Evolutionary conservation across 2,888 invertebrate species (phyloP).

Genomic region (Embidobia sp.): DNA sequence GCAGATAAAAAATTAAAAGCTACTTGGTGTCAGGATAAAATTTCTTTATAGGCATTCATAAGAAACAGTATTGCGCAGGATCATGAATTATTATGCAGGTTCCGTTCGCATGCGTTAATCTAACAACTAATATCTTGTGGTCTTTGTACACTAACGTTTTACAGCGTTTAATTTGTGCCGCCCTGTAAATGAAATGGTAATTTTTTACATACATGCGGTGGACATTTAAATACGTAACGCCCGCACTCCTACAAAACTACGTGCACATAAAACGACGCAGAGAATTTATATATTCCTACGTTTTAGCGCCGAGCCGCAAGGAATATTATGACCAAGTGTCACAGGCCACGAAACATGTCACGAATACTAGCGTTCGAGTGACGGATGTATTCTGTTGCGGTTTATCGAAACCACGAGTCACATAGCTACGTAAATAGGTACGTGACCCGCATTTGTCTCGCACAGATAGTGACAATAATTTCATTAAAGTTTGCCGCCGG

Average conservation of each 20-base stretch:
- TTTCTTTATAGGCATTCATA: too few relatives aligned
- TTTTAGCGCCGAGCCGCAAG: conserved; percentile 47
- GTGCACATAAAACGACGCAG: conserved; percentile 25
- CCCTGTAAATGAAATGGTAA: conserved; percentile 58
- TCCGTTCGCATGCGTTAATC: conserved; percentile 38
- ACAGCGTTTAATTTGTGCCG: conserved; percentile 46
- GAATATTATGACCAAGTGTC: conserved; percentile 64
- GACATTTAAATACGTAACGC: conserved; percentile 40
- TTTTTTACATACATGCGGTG: conserved; percentile 40
- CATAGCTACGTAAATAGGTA: conserved; percentile 71
- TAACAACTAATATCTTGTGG: conserved; percentile 28
- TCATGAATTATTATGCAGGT: conserved; percentile 37
- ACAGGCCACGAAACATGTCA: conserved; percentile 65
- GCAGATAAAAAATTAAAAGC: too few relatives aligned
- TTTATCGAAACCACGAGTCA: conserved; percentile 71
- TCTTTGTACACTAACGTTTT: conserved; percentile 35
- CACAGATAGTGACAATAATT: conserved; percentile 63
- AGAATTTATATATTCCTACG: conserved; percentile 55
- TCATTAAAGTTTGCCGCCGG: conserved; percentile 58
- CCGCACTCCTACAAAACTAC: conserved; percentile 13
- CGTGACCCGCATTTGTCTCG: conserved; percentile 69
- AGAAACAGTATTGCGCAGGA: too few relatives aligned
- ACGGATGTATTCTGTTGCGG: conserved; percentile 68
- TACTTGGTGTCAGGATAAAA: too few relatives aligned
- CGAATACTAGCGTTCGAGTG: conserved; percentile 67